Evolutionary conservation across 2,113 vertebrate genomes (phyloP), one percentile per base, ranked within the genome.

Genomic region (Glaucomys volans): DNA sequence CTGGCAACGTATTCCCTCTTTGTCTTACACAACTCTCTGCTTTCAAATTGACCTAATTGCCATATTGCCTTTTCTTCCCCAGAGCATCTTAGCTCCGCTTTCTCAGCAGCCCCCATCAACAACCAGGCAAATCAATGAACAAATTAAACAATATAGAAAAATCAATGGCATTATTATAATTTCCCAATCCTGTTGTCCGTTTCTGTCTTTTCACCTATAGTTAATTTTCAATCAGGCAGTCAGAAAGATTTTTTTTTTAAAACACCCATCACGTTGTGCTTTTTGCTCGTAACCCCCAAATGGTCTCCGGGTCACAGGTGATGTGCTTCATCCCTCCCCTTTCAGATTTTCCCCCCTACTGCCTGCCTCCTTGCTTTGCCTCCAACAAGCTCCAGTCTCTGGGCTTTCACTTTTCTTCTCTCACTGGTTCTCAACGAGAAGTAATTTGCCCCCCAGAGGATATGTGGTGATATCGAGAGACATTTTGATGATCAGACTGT

Each of bases 61-160:
- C 7, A 0, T 35, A 47, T 24, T 82, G 77, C 62, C 37, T 57
- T 88, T 93, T 95, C 30, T 85, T 26, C 26, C 47, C 26, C 9
- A 30, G 24, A 50, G 9, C 17, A 26, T 96, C 52, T 87, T 75
- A 50, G 37, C 32, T 84, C 50, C 44, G 0, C 57, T 77, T 17
- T 84, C 82, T 89, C 35, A 75, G 75, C 52, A 26, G n/a, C 37
- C 20, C 17, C 81, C 47, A 54, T 44, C 40, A 79, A 26, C 59
- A 83, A 26, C 28, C 50, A 90, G 37, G 30, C 76, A 93, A 96
- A 82, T 76, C 50, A 96, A 14, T 66, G 26, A 92, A 57, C 47
- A 74, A 79, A 71, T 42, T 28, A 77, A 85, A 83, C 35, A 8
- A 40, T n/a, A 32, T 42, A 35, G 89, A n/a, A 76, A 76, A 79